Percentiles rank a stretch among this genome's conserved stretches.
Evolutionary conservation across 2,113 vertebrate genomes (phyloP).

Genomic region (Rhinopomastus cyanomelas): DNA sequence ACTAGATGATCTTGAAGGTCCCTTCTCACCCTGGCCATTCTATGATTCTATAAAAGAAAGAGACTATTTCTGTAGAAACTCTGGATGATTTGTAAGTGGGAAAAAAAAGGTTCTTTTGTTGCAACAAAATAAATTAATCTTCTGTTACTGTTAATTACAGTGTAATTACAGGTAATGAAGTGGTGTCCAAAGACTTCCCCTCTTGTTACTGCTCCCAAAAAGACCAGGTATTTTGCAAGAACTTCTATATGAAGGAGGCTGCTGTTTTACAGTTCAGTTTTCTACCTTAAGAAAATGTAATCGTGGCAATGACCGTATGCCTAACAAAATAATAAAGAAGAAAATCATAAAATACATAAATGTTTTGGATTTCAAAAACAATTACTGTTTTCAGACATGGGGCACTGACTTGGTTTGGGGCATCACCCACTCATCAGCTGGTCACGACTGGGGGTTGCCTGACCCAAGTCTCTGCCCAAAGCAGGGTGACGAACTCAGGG

Average conservation of each 20-base stretch:
- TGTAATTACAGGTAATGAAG: too few relatives aligned
- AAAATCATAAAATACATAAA: too few relatives aligned
- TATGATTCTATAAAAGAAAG: too few relatives aligned
- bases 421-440: rapidly evolving
- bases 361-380: background rate
- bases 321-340: background rate
- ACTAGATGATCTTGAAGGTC: too few relatives aligned
- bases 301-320: background rate
- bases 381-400: background rate
- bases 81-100: background rate
- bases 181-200: background rate
- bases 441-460: background rate
- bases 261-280: background rate
- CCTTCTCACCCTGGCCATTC: too few relatives aligned
- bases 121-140: background rate
- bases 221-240: background rate
- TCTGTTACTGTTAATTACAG: background rate
- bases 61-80: background rate
- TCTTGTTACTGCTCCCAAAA: background rate
- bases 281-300: background rate
- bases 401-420: background rate
- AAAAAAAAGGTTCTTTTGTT: background rate
- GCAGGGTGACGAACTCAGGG: background rate
- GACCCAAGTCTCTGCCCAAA: background rate
- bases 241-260: background rate